Evolutionary conservation across 2,113 vertebrate genomes (phyloP).

Genomic region (Myiagra hebetior): DNA sequence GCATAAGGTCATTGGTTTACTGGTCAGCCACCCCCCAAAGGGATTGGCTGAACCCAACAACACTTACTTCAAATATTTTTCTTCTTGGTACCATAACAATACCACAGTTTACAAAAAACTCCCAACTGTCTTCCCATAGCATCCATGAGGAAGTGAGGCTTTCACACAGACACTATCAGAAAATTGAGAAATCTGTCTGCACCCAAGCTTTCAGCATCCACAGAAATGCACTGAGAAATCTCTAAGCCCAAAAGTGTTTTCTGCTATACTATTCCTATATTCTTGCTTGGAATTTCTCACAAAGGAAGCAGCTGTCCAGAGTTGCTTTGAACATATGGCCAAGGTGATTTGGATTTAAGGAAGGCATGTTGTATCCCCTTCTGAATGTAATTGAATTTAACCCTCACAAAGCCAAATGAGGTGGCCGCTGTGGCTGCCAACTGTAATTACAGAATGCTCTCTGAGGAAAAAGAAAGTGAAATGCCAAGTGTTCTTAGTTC

Average conservation of each 20-base stretch:
- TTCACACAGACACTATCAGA: too few relatives aligned
- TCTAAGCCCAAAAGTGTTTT: neutral
- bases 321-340: neutral
- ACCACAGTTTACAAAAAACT: too few relatives aligned
- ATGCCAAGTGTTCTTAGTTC: neutral
- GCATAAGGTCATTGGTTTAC: too few relatives aligned
- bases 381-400: neutral
- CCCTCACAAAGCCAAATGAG: neutral
- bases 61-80: too few relatives aligned
- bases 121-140: too few relatives aligned
- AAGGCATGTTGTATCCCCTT: neutral
- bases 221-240: neutral
- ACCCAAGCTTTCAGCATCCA: too few relatives aligned
- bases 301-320: neutral
- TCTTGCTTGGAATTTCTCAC: neutral
- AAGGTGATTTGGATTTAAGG: neutral
- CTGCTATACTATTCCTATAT: neutral
- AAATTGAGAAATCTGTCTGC: too few relatives aligned
- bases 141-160: too few relatives aligned
- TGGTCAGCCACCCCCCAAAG: too few relatives aligned
- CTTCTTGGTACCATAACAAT: too few relatives aligned
- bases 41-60: too few relatives aligned
- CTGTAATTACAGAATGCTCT: constrained; percentile 6
- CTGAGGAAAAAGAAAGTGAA: neutral
- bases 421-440: neutral